These are phyloP conservation scores for Capra hircus DNA, from an alignment of 2,113 vertebrate species.

Conservation along the genomic window DNA sequence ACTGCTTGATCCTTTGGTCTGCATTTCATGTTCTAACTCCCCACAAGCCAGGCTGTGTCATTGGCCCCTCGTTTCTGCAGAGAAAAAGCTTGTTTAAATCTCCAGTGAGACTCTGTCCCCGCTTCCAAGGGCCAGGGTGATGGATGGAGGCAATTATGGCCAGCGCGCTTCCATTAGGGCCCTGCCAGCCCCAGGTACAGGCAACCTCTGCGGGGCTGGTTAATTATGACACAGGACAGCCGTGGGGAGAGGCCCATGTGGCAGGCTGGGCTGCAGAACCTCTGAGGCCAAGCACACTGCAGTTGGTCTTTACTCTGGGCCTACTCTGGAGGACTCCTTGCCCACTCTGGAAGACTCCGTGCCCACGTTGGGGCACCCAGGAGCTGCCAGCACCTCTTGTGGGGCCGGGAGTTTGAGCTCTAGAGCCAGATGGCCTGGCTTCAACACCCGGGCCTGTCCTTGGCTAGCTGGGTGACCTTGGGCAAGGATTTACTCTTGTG, in stretches of 20 bases:
- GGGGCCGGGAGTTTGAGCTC: not conserved
- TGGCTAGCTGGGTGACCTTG: not conserved
- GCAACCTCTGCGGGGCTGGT: conserved; percentile 60
- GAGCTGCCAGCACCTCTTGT: not conserved
- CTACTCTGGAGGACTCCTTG: not conserved
- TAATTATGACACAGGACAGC: conserved; percentile 70
- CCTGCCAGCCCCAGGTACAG: conserved; percentile 69
- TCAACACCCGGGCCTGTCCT: not conserved
- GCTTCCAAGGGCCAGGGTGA: conserved; percentile 62
- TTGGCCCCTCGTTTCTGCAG: conserved; percentile 70
- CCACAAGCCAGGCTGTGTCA: conserved; percentile 62
- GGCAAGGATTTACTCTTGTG: not conserved
- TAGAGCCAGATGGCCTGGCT: not conserved
- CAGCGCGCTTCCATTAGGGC: conserved; percentile 75
- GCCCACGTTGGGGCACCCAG: not conserved
- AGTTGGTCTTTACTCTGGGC: not conserved
- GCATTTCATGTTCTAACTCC: conserved; percentile 66
- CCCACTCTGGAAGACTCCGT: not conserved
- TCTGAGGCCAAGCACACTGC: not conserved
- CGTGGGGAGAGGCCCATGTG: conserved; percentile 49
- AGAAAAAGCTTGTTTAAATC: conserved; percentile 82
- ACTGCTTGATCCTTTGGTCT: conserved; percentile 66
- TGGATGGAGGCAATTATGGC: conserved; percentile 79
- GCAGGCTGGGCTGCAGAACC: not conserved
- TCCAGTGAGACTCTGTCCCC: conserved; percentile 76